Base-by-base conservation (phyloP, 2,113 vertebrate species). In the Pycnonotus jocosus region DNA sequence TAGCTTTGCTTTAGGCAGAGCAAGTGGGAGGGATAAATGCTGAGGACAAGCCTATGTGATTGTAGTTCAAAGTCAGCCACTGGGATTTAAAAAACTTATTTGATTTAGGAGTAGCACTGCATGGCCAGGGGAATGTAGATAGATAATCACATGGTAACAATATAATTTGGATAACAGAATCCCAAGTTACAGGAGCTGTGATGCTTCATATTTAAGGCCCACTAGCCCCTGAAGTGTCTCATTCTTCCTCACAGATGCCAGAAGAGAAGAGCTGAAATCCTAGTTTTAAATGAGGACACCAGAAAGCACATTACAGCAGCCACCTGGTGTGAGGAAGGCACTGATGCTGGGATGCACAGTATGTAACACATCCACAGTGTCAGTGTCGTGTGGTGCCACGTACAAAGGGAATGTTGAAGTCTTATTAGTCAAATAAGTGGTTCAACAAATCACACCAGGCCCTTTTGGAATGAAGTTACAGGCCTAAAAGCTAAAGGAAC, bases 281-380 rank as follows among this genome's bases (percentile, higher is more conserved):
- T 74, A 10, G 47, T 84, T 88, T 85, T 30, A 81, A 81, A 94
- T 27, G 51, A 90, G 82, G 81, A 27, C 19, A 27, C 17, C 31
- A 44, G 53, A 58, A 70, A 77, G 37, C 25, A 27, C 0, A 1
- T 77, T 45, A 11, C 24, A 45, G 11, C 44, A 83, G 62, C 15
- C 35, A 81, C 17, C 17, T 40, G 42, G 44, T 53, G 84, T 0
- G 4, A 57, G 77, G 64, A 44, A 51, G 77, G 14, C n/a, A 9
- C 33, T 23, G 23, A 4, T 38, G 50, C 20, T 4, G 1, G 48
- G 64, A 30, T 24, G 42, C 12, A 6, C 0, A 1, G 15, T 3
- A 6, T 14, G 3, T 47, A 21, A 21, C 66, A 44, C 48, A 20
- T 23, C 69, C 25, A n/a, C 51, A 12, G 42, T 2, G 18, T 13